Base-by-base conservation (phyloP, 2,888 invertebrate genomes). In the Chironomus riparius region DNA sequence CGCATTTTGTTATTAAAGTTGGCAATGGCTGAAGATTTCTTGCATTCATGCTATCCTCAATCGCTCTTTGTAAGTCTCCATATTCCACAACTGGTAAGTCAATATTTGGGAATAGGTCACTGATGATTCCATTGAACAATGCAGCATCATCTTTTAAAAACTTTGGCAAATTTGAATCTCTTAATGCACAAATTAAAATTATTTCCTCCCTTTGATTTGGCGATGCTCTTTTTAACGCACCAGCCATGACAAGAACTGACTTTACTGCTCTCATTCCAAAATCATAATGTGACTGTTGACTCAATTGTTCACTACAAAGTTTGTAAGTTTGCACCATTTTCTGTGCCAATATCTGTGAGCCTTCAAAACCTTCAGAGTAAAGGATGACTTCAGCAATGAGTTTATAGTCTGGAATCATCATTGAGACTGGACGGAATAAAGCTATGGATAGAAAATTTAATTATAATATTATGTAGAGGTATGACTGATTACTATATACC, bases 241-340 rank as follows among this genome's bases (percentile, higher is more conserved):
- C 96, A 0, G 96, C 96, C 95, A 95, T 95, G 2, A 95, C 94
- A 80, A 96, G 84, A 1, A 96, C 95, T 81, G 92, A 95, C 81
- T 97, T 97, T 0, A 97, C 95, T 0, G 97, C 96, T 78, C 97
- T 87, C 95, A 96, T 95, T 50, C 93, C 93, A 80, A 95, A 95
- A 83, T 96, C 95, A 80, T 96, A 96, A 81, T 96, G 95, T 81
- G 95, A 92, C 81, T 95, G 95, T 79, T 95, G 94, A 0, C 94
- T 95, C 1, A 96, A 86, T 81, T 95, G 95, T 81, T 96, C 95
- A 79, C 93, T 94, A 80, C 94, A 94, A 4, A 95, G 85, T 80
- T 94, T 94, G 84, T 95, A 95, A 93, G 95, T 93, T 82, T 94
- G 91, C 0, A 93, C 92, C 94, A 95, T 95, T 83, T 96, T 95